A percentile compares a stretch with the other conserved stretches of the same genome.
Evolutionary conservation across 2,797 vertebrate species (phyloP).

Genomic region (Poecilia velifera): DNA sequence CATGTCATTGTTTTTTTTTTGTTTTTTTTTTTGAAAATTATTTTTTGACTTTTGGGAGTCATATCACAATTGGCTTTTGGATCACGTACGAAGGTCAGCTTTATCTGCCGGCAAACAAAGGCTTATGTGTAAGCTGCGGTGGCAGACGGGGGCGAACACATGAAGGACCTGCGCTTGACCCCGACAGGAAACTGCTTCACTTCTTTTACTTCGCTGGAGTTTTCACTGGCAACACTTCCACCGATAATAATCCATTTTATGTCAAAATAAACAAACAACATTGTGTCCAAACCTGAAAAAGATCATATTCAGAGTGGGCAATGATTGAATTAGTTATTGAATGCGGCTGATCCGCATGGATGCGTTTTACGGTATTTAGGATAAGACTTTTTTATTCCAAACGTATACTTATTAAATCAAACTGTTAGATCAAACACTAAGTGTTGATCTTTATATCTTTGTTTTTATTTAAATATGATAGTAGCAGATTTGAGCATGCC

Average conservation of each 20-base stretch:
- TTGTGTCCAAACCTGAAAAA: neutral
- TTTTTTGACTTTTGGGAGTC: neutral
- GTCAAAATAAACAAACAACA: neutral
- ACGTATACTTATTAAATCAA: too few relatives aligned
- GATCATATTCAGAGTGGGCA: neutral
- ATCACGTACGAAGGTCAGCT: slow-evolving; percentile 2
- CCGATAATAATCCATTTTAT: neutral
- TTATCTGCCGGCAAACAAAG: neutral
- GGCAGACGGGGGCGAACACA: neutral
- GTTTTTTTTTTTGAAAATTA: slow-evolving; percentile 24
- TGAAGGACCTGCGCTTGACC: neutral
- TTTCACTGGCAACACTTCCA: neutral
- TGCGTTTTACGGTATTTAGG: too few relatives aligned
- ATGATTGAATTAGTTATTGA: neutral
- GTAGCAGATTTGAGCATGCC: too few relatives aligned
- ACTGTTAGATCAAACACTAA: too few relatives aligned
- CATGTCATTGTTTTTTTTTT: neutral
- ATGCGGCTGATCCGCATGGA: too few relatives aligned
- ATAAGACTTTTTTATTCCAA: too few relatives aligned
- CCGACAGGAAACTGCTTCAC: neutral
- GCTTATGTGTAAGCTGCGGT: neutral
- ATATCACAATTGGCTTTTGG: neutral
- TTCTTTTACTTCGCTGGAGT: neutral
- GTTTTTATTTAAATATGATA: too few relatives aligned
- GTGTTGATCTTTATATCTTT: too few relatives aligned